Base-by-base conservation (phyloP, 30 jellyfish, hydroid and myxozoan genomes). In the Hydra vulgaris region DNA sequence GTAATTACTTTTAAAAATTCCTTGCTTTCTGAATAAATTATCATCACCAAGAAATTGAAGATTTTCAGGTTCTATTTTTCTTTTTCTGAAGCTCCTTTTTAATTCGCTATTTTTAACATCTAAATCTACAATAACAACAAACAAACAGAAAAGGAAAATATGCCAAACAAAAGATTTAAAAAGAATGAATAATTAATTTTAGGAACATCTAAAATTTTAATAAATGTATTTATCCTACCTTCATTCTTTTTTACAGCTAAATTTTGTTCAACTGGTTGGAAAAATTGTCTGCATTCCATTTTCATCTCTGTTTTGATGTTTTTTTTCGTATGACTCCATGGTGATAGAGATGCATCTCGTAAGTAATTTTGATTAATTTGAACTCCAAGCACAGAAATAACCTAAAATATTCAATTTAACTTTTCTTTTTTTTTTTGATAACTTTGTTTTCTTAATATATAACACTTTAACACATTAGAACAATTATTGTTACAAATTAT, bases 241-340 rank as follows among this genome's bases (percentile, higher is more conserved):
- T n/a, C n/a, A n/a, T n/a, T n/a, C n/a, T n/a, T n/a, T n/a, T n/a
- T n/a, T n/a, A n/a, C n/a, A n/a, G n/a, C n/a, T n/a, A n/a, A n/a
- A n/a, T n/a, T n/a, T n/a, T n/a, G 8, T 40, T 40, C 61, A 40
- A 40, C 26, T 21, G 54, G 72, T 1, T 54, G 83, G 26, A 75
- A 25, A 22, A 75, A 25, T 54, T 75, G 70, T 7, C 26, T 7
- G 23, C 83, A 75, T 26, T 75, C 83, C 23, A 25, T 75, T 75
- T 22, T 66, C 1, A 75, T 15, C 21, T 75, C 72, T n/a, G 23
- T 75, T 7, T 17, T 75, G 8, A 75, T 21, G n/a, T 74, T 21
- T 75, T 75, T 0, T 75, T 75, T 75, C 5, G 23, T 75, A 21
- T 53, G 56, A 17, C n/a, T 23, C 83, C 83, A 75, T 25, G 74